Percentiles rank a stretch among this genome's conserved stretches.
Evolutionary conservation across 2,888 invertebrate genomes (phyloP).

Genomic region (Zelleria hepariella): DNA sequence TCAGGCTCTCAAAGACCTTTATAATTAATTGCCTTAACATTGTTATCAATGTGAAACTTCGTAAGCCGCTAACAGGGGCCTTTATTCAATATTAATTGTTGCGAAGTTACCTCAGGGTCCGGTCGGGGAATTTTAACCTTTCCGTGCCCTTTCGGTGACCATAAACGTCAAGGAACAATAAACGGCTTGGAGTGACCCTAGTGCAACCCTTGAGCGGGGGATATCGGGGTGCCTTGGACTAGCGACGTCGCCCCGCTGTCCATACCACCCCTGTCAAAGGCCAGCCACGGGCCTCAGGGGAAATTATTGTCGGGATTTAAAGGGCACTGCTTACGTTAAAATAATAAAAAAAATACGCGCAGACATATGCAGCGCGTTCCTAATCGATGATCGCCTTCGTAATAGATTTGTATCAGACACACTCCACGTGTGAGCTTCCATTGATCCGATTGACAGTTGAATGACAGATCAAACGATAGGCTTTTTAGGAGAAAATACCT

Average conservation of each 20-base stretch:
- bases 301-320: slow-evolving; percentile 73
- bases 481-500: background rate
- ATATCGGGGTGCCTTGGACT: background rate
- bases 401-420: slow-evolving; percentile 42
- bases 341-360: slow-evolving; percentile 57
- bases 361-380: slow-evolving; percentile 42
- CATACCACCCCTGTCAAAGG: slow-evolving; percentile 65
- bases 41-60: slow-evolving; percentile 5
- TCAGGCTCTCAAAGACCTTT: background rate
- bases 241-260: slow-evolving; percentile 39
- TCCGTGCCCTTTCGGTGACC: slow-evolving; percentile 61
- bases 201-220: slow-evolving; percentile 4
- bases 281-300: slow-evolving; percentile 58
- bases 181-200: slow-evolving; percentile 60
- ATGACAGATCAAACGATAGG: slow-evolving; percentile 23
- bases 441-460: slow-evolving; percentile 17
- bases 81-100: slow-evolving; percentile 45
- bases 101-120: slow-evolving; percentile 42
- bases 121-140: slow-evolving; percentile 43
- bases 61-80: slow-evolving; percentile 9
- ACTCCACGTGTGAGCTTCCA: slow-evolving; percentile 42
- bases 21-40: slow-evolving; percentile 2
- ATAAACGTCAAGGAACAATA: slow-evolving; percentile 68
- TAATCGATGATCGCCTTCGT: slow-evolving; percentile 23
- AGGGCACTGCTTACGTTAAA: slow-evolving; percentile 65